Base-by-base conservation (phyloP, 2,888 invertebrate genomes). In the Julus scanicus region DNA sequence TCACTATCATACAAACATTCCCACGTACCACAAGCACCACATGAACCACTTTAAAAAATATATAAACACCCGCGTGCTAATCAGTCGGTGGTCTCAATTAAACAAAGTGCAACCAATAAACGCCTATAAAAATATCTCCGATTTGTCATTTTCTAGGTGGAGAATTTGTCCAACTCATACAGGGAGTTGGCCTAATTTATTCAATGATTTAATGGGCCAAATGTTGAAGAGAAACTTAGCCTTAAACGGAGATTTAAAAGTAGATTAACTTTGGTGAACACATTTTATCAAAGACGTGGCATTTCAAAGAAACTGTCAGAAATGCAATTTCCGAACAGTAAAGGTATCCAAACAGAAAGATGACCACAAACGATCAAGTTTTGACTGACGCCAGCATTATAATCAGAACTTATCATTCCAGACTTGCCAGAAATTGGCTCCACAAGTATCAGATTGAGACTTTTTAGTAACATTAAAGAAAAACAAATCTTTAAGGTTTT, bases 51-150 rank as follows among this genome's bases (percentile, higher is more conserved):
- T 20, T 63, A 6, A n/a, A 63, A 20, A n/a, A n/a, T n/a, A n/a
- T 20, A n/a, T n/a, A 63, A n/a, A 63, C 63, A 6, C 63, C 20
- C 17, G n/a, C n/a, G 0, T 20, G 53, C 17, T 53, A 53, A 53
- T n/a, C 63, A 63, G 63, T 63, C n/a, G 63, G 63, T n/a, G 63
- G 63, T 63, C 63, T n/a, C 63, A 63, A 63, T 63, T 63, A 63
- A 63, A 63, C 15, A 63, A n/a, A 17, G 63, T 63, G 63, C n/a
- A n/a, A 63, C 63, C 63, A 63, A 63, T 20, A 63, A 63, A 63
- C 63, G 20, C 63, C 63, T 63, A 63, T 15, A 53, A 63, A 63
- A 63, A 63, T 63, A n/a, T n/a, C 20, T 63, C n/a, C 6, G 63
- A 63, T 63, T 63, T 63, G 63, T 20, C 63, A 17, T 63, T 20